Base-by-base conservation (phyloP, 1,140 invertebrate genomes). In the Hypothenemus hampei region DNA sequence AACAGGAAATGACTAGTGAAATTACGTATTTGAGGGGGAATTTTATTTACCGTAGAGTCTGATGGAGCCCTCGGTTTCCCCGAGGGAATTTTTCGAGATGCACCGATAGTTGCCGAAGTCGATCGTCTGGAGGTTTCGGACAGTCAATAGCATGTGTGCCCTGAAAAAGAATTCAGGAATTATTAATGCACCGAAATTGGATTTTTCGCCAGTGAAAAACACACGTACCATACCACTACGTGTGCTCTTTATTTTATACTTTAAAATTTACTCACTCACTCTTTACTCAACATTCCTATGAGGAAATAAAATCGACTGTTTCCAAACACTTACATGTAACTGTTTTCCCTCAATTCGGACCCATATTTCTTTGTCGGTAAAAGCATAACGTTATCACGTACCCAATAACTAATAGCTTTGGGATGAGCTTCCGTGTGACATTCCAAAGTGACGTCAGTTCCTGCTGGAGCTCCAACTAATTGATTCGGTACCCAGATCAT, bases 361-460 rank as follows among this genome's bases (percentile, higher is more conserved):
- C 81, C 81, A 67, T 90, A 89, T 68, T 91, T 91, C 62, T 86
- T 87, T 31, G 86, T 88, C 0, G 86, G 84, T 52, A 90, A 73
- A 13, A 91, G 81, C 87, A 91, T 91, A 16, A 87, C 83, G 54
- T 85, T 84, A 61, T 90, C 86, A 66, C 87, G 87, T 21, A 88
- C 86, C 93, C 93, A 96, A 74, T 92, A 93, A 72, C 86, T 93
- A 72, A 93, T 91, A 46, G 90, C 89, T 58, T 87, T 81, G 41
- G 93, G 93, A 73, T 89, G 88, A n/a, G 92, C 91, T 67, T 94
- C 91, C 1, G 91, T 92, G 66, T 91, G 84, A 70, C 93, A 96
- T 72, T 95, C 91, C 65, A 96, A 84, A 4, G 90, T 93, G 35
- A 94, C 89, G 73, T 92, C 87, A 16, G 88, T 91, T 36, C 87